Conservation (phyloP, 2,888 invertebrate genomes). For the Spialia ferax region DNA sequence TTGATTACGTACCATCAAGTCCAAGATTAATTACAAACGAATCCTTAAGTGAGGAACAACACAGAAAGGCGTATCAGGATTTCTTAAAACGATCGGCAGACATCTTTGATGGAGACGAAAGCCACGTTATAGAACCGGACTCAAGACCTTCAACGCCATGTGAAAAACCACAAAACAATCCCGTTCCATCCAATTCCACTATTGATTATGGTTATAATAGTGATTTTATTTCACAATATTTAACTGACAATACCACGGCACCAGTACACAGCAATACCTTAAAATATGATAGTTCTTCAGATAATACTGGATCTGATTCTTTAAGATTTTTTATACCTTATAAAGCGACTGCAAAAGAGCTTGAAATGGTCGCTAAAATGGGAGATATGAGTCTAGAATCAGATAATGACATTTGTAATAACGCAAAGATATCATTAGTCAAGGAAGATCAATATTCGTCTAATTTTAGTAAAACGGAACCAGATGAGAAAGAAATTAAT, state of each 20-base stretch:
- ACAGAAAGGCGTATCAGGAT: conserved; percentile 19
- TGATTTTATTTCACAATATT: conserved; percentile 26
- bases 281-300: conserved; percentile 17
- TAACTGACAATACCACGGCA: conserved; percentile 1
- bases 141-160: conserved; percentile 11
- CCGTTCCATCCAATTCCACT: not conserved
- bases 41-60: conserved; percentile 14
- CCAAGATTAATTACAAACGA: conserved; percentile 20
- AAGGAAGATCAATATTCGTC: not conserved
- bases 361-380: conserved; percentile 14
- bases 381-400: conserved; percentile 5
- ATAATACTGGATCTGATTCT: conserved; percentile 29
- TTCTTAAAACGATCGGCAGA: conserved; percentile 13
- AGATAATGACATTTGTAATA: not conserved
- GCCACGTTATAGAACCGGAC: conserved; percentile 28
- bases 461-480: not conserved
- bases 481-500: conserved; percentile 60
- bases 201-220: conserved; percentile 14
- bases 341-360: not conserved
- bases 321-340: conserved; percentile 4
- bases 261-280: not conserved
- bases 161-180: not conserved
- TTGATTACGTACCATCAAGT: conserved; percentile 9
- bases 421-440: not conserved
- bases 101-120: conserved; percentile 12